These are phyloP conservation scores for Thamnophis elegans DNA, from an alignment of 2,797 vertebrate genomes.

Conservation along the genomic window DNA sequence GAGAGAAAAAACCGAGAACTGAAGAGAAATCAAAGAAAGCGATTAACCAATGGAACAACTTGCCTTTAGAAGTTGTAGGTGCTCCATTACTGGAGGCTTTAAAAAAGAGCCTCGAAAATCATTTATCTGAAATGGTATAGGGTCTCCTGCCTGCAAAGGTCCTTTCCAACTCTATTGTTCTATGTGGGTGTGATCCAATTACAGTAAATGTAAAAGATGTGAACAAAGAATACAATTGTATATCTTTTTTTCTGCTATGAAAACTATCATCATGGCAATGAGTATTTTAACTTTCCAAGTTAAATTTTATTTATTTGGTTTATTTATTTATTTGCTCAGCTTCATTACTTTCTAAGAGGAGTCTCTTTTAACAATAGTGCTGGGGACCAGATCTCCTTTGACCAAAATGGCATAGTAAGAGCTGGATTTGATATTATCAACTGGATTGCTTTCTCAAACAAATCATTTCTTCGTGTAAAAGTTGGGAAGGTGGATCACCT, in stretches of 20 bases:
- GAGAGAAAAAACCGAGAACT: neutral
- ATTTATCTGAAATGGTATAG: neutral
- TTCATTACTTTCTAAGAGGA: neutral
- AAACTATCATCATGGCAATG: neutral
- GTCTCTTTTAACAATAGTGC: slow-evolving; percentile 11
- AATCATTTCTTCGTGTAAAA: neutral
- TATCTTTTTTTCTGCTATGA: neutral
- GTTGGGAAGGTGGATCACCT: neutral
- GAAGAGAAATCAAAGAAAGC: neutral
- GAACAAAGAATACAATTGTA: neutral
- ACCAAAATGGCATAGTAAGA: neutral
- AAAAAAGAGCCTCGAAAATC: neutral
- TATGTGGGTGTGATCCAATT: neutral
- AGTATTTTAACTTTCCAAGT: neutral
- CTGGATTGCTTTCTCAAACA: neutral
- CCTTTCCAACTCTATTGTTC: neutral
- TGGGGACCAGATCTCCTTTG: neutral
- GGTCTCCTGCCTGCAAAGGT: neutral
- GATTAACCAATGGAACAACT: neutral
- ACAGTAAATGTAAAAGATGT: neutral
- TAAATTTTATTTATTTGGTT: neutral
- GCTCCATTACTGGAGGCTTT: neutral
- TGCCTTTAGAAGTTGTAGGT: neutral
- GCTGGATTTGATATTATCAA: neutral
- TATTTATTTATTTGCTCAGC: neutral